Conservation (phyloP, 2,888 invertebrate species). For the Mythimna vitellina region DNA sequence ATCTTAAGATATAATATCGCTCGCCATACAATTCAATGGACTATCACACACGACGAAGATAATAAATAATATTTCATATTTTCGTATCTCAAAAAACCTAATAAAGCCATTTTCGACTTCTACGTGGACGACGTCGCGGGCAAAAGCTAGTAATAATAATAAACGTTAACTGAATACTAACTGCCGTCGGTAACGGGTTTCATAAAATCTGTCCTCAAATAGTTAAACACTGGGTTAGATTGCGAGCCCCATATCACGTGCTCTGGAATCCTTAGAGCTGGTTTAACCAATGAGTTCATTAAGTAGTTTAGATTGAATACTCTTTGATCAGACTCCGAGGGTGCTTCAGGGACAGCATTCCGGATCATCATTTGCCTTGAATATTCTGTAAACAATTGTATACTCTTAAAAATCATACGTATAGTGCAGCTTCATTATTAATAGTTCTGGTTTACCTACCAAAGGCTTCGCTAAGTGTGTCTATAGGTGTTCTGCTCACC, state of each 20-base stretch:
- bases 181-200: constrained; percentile 93
- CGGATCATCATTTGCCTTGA: constrained; percentile 79
- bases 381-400: constrained; percentile 72
- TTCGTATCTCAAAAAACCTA: too few relatives aligned
- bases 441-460: constrained; percentile 63
- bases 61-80: too few relatives aligned
- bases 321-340: constrained; percentile 63
- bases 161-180: constrained; percentile 65
- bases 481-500: constrained; percentile 57
- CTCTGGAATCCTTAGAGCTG: constrained; percentile 92
- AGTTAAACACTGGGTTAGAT: constrained; percentile 90
- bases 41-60: too few relatives aligned
- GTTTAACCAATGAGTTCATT: constrained; percentile 94
- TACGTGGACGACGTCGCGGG: too few relatives aligned
- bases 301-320: constrained; percentile 83
- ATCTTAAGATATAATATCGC: too few relatives aligned
- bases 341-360: constrained; percentile 69
- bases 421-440: background rate
- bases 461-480: constrained; percentile 68
- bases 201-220: constrained; percentile 93
- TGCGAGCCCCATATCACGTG: constrained; percentile 93
- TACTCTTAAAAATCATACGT: background rate
- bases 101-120: too few relatives aligned
- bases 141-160: too few relatives aligned
- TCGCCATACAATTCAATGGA: too few relatives aligned